Evolutionary conservation across 53 echinoderm and acorn worm genomes (phyloP), one percentile per base, ranked within the genome.

Genomic region (Zoroaster sp.): DNA sequence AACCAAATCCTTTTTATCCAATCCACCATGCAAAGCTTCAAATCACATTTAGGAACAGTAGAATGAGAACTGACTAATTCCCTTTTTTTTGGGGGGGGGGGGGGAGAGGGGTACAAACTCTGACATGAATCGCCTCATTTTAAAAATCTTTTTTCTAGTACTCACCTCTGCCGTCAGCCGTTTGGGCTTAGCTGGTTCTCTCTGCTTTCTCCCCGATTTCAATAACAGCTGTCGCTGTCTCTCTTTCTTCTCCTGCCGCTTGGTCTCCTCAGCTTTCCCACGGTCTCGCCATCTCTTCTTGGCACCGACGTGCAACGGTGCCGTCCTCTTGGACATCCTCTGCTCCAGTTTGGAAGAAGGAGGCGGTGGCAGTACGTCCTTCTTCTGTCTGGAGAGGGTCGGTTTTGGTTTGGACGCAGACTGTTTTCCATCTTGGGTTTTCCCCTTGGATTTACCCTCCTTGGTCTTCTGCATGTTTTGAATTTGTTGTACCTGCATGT

Each of bases 221-320:
- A 15, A 40, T 14, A 89, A 65, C 25, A 91, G 72, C 87, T 94
- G 73, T 71, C 79, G 83, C 46, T 52, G 69, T 1, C 83, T 35
- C 38, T 63, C 72, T 88, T 63, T 82, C 35, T 83, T 72, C 72
- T 90, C 91, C 72, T 90, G 74, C 78, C 82, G 87, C 83, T 77
- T 75, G 47, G 85, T 93, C 30, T 92, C 94, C 25, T 63, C 87
- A 59, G 75, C 77, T 52, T 94, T 92, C 10, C 92, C 92, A 76
- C 25, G 85, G 55, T 87, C 92, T 74, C 90, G 59, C 95, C 95
- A 91, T 59, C 77, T 79, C 78, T 40, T 88, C 89, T 87, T 95
- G 23, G 93, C 83, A 7, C 93, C 93, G 52, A 94, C 87, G 73
- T 96, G 96, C 68, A 69, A 39, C 49, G 72, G 43, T 47, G 70